phyloP scores from a whole-genome alignment of 2,113 vertebrate genomes.

The Monarcha castaneiventris region DNA sequence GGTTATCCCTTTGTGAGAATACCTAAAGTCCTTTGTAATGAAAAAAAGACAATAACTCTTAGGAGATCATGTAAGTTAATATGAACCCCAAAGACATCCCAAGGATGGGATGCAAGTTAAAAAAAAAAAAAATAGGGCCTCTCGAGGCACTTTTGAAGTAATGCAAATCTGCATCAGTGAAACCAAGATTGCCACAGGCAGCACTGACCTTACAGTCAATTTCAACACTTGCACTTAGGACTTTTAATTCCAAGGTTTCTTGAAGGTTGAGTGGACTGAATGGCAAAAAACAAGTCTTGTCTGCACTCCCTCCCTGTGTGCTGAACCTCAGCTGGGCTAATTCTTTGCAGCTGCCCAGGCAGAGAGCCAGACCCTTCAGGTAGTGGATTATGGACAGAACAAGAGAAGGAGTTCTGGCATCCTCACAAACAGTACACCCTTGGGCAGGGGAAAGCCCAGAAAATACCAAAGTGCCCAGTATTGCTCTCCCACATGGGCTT shows the following conservation, averaged over 20 bases:
- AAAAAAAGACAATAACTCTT: neutral
- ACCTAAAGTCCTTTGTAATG: neutral
- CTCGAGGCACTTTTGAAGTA: neutral
- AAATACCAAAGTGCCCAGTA: neutral
- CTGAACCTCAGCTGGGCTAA: neutral
- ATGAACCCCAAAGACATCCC: neutral
- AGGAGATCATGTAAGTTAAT: neutral
- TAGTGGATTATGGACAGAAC: neutral
- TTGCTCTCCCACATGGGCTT: neutral
- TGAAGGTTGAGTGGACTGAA: neutral
- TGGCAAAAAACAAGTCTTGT: neutral
- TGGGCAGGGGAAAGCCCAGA: constrained; percentile 21
- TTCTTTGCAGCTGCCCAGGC: constrained; percentile 31
- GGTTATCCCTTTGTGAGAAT: neutral
- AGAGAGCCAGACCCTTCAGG: constrained; percentile 35
- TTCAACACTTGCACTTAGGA: neutral
- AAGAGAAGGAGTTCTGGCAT: neutral
- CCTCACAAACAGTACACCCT: neutral
- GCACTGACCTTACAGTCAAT: neutral
- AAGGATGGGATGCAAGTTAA: neutral
- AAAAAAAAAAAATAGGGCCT: neutral
- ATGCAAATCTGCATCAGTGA: neutral
- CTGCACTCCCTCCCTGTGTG: neutral
- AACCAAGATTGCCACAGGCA: neutral
- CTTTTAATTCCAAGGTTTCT: neutral